phyloP scores from a whole-genome alignment of 92 coral and sea anemone species.

The Anthopleura xanthogrammica region DNA sequence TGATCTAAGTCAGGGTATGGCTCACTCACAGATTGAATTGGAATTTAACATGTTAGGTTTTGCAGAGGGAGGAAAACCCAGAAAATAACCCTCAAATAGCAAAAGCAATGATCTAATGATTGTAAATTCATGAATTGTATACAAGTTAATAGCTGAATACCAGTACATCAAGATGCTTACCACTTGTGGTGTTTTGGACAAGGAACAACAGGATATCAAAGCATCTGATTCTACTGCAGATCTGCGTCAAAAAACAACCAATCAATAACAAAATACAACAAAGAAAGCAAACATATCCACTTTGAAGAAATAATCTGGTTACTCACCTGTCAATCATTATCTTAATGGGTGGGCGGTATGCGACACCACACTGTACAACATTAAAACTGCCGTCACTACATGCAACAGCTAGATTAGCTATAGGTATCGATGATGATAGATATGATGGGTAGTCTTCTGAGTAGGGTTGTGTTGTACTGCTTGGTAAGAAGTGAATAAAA shows the following conservation, averaged over 20 bases:
- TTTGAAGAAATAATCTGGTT: too few relatives aligned
- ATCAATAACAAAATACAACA: not conserved
- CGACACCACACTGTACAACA: slow-evolving; percentile 68
- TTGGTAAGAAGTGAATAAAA: slow-evolving; percentile 63
- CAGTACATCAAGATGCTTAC: slow-evolving; percentile 20
- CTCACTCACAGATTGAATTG: too few relatives aligned
- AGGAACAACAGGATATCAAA: slow-evolving; percentile 38
- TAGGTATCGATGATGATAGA: slow-evolving; percentile 36
- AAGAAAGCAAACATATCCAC: not conserved
- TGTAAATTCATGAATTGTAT: too few relatives aligned
- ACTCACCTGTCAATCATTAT: slow-evolving; percentile 71
- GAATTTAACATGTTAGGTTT: too few relatives aligned
- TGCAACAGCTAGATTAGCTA: slow-evolving; percentile 69
- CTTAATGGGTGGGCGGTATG: slow-evolving; percentile 49
- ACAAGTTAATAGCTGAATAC: too few relatives aligned
- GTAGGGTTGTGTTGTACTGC: slow-evolving; percentile 43
- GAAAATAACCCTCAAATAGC: too few relatives aligned
- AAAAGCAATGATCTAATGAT: too few relatives aligned
- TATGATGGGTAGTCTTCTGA: slow-evolving; percentile 40
- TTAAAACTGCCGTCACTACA: slow-evolving; percentile 83
- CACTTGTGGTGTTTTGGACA: slow-evolving; percentile 71
- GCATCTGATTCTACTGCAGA: slow-evolving; percentile 63
- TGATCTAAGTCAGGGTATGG: too few relatives aligned
- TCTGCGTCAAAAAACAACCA: slow-evolving; percentile 20
- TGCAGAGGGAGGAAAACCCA: too few relatives aligned